A percentile compares a stretch with the other conserved stretches of the same genome.
These are phyloP conservation scores for Typhlomys cinereus DNA, from an alignment of 2,113 vertebrate species.

Conservation along the genomic window DNA sequence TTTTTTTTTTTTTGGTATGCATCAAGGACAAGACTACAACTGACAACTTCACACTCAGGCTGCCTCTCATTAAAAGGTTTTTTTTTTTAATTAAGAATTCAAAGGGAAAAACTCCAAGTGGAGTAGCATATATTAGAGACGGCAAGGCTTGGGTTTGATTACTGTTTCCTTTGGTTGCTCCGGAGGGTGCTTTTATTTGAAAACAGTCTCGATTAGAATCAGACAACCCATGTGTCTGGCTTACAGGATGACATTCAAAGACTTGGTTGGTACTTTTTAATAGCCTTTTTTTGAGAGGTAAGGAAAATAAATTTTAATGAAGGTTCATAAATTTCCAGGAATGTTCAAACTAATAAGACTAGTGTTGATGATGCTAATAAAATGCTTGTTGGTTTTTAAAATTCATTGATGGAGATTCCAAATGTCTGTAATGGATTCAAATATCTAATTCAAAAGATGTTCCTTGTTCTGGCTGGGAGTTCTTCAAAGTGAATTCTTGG, in stretches of 20 bases:
- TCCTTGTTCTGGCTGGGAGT: neutral
- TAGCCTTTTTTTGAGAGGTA: neutral
- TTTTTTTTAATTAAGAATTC: conserved; percentile 81
- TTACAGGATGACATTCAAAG: neutral
- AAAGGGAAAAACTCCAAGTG: conserved; percentile 74
- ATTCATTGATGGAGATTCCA: conserved; percentile 41
- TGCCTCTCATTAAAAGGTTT: conserved; percentile 79
- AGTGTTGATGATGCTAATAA: conserved; percentile 8
- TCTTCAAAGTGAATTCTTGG: neutral
- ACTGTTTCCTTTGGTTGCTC: conserved; percentile 63
- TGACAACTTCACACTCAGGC: conserved; percentile 76
- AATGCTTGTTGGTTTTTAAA: conserved; percentile 54
- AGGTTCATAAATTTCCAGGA: conserved; percentile 61
- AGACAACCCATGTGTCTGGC: neutral
- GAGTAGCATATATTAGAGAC: conserved; percentile 75
- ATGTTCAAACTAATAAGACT: conserved; percentile 66
- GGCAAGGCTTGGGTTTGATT: conserved; percentile 69
- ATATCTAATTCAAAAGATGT: neutral
- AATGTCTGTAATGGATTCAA: conserved; percentile 47
- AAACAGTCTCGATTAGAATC: conserved; percentile 70
- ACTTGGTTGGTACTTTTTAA: neutral
- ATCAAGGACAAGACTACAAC: conserved; percentile 77
- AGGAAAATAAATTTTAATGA: conserved; percentile 55
- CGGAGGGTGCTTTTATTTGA: conserved; percentile 65
- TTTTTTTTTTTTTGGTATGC: neutral